Percentiles rank a stretch among this genome's conserved stretches.
phyloP scores from a whole-genome alignment of 2,113 vertebrate species.

The Chiloscyllium plagiosum region DNA sequence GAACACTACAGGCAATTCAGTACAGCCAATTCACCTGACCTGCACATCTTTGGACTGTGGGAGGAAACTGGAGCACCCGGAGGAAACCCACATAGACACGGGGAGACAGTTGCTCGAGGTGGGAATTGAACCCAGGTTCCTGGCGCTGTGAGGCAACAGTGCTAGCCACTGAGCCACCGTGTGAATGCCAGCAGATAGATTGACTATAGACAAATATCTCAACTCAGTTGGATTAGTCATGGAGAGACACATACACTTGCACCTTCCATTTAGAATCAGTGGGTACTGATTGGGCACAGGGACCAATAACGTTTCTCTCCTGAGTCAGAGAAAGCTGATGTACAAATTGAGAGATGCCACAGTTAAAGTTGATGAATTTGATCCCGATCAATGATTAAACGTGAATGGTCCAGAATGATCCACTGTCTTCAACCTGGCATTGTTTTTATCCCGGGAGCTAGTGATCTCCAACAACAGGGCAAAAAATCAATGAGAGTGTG shows the following conservation, averaged over 20 bases:
- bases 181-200: too few species aligned
- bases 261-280: not conserved
- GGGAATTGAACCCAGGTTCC: too few species aligned
- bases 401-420: not conserved
- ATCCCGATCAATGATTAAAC: not conserved
- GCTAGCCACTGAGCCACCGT: too few species aligned
- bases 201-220: not conserved
- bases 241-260: not conserved
- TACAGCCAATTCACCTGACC: too few species aligned
- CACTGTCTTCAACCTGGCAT: not conserved
- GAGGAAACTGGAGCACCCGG: too few species aligned
- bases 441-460: not conserved
- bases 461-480: too few species aligned
- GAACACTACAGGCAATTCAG: too few species aligned
- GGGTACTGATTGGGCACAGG: not conserved
- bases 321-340: not conserved
- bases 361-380: not conserved
- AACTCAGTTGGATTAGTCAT: not conserved
- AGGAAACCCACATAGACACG: too few species aligned
- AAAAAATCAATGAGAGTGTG: too few species aligned
- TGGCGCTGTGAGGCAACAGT: too few species aligned
- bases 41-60: too few species aligned
- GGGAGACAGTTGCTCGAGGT: too few species aligned
- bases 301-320: not conserved
- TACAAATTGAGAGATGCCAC: not conserved